These are phyloP conservation scores for Tiphia femorata DNA, from an alignment of 2,888 invertebrate genomes.

Conservation along the genomic window DNA sequence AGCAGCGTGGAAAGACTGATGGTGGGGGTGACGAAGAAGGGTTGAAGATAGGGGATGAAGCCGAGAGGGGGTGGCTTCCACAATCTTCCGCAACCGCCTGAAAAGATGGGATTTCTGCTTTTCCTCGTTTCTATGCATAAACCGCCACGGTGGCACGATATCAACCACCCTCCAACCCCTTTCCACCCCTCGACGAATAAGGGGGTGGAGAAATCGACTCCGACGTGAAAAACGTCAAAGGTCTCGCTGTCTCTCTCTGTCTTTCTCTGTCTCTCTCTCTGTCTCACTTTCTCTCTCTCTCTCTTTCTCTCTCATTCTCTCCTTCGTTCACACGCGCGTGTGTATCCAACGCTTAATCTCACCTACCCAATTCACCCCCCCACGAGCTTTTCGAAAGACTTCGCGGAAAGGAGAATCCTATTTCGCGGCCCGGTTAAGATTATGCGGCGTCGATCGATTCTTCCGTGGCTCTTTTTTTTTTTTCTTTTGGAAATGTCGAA, in stretches of 20 bases:
- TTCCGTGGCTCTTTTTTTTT: no score
- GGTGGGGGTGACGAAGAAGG: neutral
- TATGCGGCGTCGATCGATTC: no score
- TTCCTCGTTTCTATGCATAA: constrained; percentile 43
- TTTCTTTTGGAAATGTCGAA: no score
- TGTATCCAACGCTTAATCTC: no score
- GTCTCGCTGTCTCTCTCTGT: constrained; percentile 5
- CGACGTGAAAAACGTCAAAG: neutral
- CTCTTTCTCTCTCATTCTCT: neutral
- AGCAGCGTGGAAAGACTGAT: constrained; percentile 17
- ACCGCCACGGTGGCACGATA: constrained; percentile 27
- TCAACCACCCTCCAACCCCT: no score
- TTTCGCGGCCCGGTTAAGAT: no score
- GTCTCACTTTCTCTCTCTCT: neutral
- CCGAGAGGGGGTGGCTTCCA: constrained; percentile 1
- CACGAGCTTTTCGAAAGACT: no score
- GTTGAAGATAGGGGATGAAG: neutral
- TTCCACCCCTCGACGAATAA: constrained; percentile 6
- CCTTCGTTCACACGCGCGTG: no score
- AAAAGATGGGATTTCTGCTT: constrained; percentile 34
- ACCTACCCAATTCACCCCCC: no score
- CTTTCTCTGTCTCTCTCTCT: no score
- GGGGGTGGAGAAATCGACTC: neutral
- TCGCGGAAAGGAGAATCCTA: no score
- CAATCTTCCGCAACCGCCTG: constrained; percentile 19